Conservation (phyloP, 2,797 vertebrate genomes). For the Phataginus tetradactyla region DNA sequence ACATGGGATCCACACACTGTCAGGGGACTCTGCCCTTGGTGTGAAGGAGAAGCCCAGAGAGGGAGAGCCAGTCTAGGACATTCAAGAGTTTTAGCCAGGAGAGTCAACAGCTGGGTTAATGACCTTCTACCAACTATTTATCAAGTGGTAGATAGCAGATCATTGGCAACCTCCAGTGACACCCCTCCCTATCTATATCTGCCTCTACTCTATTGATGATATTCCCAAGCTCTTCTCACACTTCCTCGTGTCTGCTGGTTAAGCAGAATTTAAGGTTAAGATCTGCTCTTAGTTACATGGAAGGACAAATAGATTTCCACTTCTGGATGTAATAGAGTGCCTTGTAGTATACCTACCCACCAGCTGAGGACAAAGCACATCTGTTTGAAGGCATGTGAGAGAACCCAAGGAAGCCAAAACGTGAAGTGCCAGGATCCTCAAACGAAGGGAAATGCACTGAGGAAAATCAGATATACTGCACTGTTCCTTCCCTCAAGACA, state of each 20-base stretch:
- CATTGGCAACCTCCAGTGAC: not conserved
- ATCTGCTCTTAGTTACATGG: not conserved
- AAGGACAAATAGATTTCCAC: not conserved
- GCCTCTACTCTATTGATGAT: not conserved
- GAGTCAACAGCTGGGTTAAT: not conserved
- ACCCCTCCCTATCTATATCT: no score
- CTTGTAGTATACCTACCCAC: not conserved
- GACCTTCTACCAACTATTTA: not conserved
- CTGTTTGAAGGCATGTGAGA: not conserved
- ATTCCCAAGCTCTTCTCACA: not conserved
- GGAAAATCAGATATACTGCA: not conserved
- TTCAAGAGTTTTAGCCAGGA: not conserved
- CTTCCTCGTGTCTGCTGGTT: not conserved
- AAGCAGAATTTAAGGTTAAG: not conserved
- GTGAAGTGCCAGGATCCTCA: not conserved
- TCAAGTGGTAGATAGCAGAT: not conserved
- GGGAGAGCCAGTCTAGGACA: not conserved
- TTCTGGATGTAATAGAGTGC: not conserved
- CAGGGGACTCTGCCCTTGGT: not conserved
- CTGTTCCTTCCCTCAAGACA: not conserved
- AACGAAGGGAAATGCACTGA: not conserved
- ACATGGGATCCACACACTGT: not conserved
- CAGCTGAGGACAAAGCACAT: not conserved
- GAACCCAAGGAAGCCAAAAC: not conserved
- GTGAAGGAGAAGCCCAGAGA: not conserved